Evolutionary conservation across 2,113 vertebrate species (phyloP).

Genomic region (Aegithalos caudatus): DNA sequence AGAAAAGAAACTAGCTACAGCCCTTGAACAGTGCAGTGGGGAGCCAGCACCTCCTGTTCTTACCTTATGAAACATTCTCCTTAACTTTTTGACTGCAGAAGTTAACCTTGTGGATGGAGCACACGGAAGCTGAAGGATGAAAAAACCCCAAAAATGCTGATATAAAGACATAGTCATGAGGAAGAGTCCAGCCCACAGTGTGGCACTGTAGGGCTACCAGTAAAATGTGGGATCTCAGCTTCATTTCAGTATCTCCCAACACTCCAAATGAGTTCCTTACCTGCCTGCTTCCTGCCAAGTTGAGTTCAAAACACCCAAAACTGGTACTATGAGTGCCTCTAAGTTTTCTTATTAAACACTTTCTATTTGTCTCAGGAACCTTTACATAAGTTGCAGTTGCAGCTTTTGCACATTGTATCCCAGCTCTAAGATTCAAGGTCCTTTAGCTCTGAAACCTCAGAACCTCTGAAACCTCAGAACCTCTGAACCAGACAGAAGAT

Average conservation of each 20-base stretch:
- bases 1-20: neutral
- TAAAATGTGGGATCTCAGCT: neutral
- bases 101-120: slow-evolving; percentile 47
- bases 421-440: neutral
- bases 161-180: neutral
- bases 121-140: slow-evolving; percentile 58
- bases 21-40: neutral
- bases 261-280: neutral
- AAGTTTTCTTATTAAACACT: neutral
- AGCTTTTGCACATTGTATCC: neutral
- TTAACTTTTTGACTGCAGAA: slow-evolving; percentile 59
- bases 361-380: neutral
- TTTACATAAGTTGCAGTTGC: neutral
- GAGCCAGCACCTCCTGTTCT: neutral
- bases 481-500: accelerated
- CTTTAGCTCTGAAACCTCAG: neutral
- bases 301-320: neutral
- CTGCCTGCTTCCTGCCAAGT: neutral
- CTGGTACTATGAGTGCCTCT: too few species aligned
- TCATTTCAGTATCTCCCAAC: neutral
- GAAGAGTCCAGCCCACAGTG: neutral
- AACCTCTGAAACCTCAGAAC: neutral
- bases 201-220: neutral
- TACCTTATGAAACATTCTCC: slow-evolving; percentile 64
- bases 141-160: neutral